Evolutionary conservation across 2,113 vertebrate genomes (phyloP).

Genomic region (Aspiorhynchus laticeps): DNA sequence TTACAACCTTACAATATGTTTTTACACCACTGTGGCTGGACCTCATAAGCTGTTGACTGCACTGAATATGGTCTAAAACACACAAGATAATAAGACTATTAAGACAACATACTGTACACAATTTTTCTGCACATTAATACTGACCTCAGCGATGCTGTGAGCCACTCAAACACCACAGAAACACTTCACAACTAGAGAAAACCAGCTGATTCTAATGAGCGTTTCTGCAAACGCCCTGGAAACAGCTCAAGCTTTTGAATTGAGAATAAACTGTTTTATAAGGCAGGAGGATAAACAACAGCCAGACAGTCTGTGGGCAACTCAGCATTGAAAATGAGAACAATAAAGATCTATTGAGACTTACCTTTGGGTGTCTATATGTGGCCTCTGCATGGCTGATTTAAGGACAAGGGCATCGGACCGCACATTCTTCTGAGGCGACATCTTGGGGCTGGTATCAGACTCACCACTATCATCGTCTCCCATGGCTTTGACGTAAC

Average conservation of each 20-base stretch:
- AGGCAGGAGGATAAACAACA: neutral
- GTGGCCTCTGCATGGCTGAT: slow-evolving; percentile 86
- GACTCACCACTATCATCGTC: slow-evolving; percentile 97
- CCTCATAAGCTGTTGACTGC: neutral
- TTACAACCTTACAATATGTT: neutral
- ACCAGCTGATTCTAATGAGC: neutral
- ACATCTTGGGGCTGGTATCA: slow-evolving; percentile 91
- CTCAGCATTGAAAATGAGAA: neutral
- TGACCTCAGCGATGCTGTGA: neutral
- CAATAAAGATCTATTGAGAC: neutral
- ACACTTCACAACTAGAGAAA: neutral
- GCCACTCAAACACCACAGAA: neutral
- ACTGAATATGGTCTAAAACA: neutral
- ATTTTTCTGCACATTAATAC: neutral
- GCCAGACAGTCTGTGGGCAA: neutral
- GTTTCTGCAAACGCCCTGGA: neutral
- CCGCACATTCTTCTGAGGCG: slow-evolving; percentile 84
- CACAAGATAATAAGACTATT: neutral
- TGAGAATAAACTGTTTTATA: neutral
- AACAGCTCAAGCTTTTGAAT: neutral
- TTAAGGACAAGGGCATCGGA: slow-evolving; percentile 89
- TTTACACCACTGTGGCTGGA: neutral
- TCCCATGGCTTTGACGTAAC: slow-evolving; percentile 99
- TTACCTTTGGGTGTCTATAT: slow-evolving; percentile 91
- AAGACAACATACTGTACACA: neutral